Percentiles rank a stretch among this genome's conserved stretches.
phyloP scores from a whole-genome alignment of 2,797 vertebrate genomes.

The Erethizon dorsatum region DNA sequence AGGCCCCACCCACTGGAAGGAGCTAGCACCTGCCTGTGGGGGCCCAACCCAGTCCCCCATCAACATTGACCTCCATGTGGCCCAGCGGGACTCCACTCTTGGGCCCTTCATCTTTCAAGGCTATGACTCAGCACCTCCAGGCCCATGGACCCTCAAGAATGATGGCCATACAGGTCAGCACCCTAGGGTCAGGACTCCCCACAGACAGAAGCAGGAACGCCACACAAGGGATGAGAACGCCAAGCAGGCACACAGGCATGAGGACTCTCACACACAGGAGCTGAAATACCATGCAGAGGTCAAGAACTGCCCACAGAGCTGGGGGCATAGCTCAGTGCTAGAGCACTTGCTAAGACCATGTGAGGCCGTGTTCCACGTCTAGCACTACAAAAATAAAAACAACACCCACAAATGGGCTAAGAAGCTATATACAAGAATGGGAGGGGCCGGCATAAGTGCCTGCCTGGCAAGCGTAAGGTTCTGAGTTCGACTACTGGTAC shows the following conservation, averaged over 20 bases:
- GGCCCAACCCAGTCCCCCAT: conserved; percentile 92
- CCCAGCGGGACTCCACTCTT: conserved; percentile 88
- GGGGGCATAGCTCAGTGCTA: neutral
- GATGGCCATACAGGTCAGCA: conserved; percentile 92
- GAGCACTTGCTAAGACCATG: neutral
- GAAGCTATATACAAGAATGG: neutral
- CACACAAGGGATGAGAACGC: neutral
- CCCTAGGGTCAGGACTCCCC: neutral
- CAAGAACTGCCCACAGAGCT: neutral
- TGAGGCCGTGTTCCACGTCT: neutral
- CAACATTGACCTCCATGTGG: conserved; percentile 89
- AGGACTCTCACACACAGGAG: neutral
- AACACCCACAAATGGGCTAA: neutral
- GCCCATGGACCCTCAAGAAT: conserved; percentile 92
- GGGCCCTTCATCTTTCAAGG: conserved; percentile 91
- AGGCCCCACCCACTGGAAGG: conserved; percentile 89
- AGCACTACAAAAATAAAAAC: neutral
- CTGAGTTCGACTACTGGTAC: too few species aligned
- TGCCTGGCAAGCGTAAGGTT: too few species aligned
- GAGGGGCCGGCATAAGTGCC: too few species aligned
- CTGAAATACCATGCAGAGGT: neutral
- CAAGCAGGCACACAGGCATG: neutral
- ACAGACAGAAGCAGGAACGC: neutral
- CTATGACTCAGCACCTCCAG: conserved; percentile 90
- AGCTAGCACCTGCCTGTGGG: conserved; percentile 89